Evolutionary conservation across 2,113 vertebrate species (phyloP).

Genomic region (Aptenodytes forsteri): DNA sequence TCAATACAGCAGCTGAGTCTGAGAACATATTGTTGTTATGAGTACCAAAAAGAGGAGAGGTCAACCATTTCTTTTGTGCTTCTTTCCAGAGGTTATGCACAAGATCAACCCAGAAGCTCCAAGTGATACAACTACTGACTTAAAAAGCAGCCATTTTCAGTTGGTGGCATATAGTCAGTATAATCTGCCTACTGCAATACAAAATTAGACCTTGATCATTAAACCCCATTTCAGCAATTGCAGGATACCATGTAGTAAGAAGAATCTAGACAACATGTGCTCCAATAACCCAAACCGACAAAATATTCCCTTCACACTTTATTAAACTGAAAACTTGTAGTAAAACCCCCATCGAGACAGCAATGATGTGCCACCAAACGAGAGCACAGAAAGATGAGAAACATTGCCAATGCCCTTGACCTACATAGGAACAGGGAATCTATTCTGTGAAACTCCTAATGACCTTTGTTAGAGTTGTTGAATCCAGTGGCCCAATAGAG

Average conservation of each 20-base stretch:
- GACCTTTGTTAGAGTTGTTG: background rate
- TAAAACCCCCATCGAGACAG: background rate
- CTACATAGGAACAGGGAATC: background rate
- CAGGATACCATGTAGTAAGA: background rate
- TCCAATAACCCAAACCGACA: background rate
- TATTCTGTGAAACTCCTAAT: background rate
- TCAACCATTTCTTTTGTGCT: background rate
- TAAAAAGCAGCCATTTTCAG: background rate
- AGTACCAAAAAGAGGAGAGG: background rate
- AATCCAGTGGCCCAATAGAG: background rate
- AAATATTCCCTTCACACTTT: background rate
- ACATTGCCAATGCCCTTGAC: background rate
- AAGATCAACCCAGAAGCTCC: background rate
- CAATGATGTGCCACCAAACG: background rate
- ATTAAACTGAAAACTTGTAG: constrained; percentile 1
- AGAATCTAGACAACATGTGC: background rate
- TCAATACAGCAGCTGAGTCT: background rate
- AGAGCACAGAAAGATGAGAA: background rate
- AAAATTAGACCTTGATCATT: background rate
- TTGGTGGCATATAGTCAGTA: background rate
- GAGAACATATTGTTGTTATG: background rate
- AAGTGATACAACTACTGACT: background rate
- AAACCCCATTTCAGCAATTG: background rate
- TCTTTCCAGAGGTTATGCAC: background rate
- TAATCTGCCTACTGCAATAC: background rate